Conservation (phyloP, 2,797 vertebrate species). For the Falco berigora region DNA sequence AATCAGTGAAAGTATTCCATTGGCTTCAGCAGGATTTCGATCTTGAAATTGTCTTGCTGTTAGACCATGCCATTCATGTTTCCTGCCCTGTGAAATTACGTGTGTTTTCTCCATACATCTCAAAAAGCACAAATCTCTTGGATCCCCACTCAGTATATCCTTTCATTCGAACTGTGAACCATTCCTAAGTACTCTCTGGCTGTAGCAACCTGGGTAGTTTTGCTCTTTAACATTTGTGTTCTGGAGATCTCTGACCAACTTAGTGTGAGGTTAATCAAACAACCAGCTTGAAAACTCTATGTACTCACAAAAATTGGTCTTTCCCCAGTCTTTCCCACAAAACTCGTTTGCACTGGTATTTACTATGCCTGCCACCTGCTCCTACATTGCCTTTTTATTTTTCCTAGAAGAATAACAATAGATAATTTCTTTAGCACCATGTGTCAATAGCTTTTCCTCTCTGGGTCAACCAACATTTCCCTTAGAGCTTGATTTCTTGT, state of each 20-base stretch:
- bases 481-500: neutral
- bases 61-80: accelerated
- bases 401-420: neutral
- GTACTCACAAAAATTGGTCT: neutral
- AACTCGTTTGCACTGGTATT: neutral
- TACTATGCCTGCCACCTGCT: neutral
- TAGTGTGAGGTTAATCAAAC: neutral
- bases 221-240: neutral
- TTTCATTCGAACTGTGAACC: neutral
- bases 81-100: neutral
- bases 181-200: neutral
- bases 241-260: neutral
- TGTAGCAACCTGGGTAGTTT: neutral
- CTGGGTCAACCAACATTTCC: neutral
- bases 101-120: neutral
- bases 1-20: neutral
- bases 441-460: neutral
- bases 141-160: neutral
- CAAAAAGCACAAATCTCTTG: neutral
- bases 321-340: neutral
- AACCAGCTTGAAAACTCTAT: neutral
- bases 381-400: neutral
- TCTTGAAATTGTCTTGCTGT: neutral
- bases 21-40: neutral
- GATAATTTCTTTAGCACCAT: neutral